Base-by-base conservation (phyloP, 2,888 invertebrate genomes). In the Drepana falcataria region DNA sequence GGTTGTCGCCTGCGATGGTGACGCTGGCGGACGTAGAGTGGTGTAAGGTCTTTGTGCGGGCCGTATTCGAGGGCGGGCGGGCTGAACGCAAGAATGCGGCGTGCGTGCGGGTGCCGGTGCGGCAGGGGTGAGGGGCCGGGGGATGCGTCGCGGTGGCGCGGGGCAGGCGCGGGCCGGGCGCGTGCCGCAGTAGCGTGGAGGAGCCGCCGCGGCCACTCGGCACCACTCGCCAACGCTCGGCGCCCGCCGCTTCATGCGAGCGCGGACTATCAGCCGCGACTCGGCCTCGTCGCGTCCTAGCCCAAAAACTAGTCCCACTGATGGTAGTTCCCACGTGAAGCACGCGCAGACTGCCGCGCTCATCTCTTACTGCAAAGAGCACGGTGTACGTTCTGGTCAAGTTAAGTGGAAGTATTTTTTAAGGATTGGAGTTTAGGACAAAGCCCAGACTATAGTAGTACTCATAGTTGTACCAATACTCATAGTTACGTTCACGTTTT, bases 141-240 rank as follows among this genome's bases (percentile, higher is more conserved):
- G 83, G 81, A 81, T 81, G 79, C 77, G 77, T 77, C 74, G 78
- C 75, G 77, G 73, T 69, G 73, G 75, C 66, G 71, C 65, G 71
- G 71, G 65, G 70, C 71, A 68, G 69, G 72, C 66, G 75, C 75
- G 80, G 74, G 76, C 73, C 70, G 79, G 77, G 80, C 86, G 87
- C 88, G 87, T 87, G 83, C 88, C 88, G 89, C 88, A 89, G 87
- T 90, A 89, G 82, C 85, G 89, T 85, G 87, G 82, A 85, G 84
- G 86, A 84, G 83, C 85, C 86, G 85, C 75, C 83, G 85, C 83
- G 84, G 80, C 84, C 85, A 86, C 87, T 81, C 82, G 84, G 75
- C 75, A 74, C 69, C 65, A 66, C 59, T 69, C 73, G 75, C 75
- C 73, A 70, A 71, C 75, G 66, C 75, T 71, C 73, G 73, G 73